Base-by-base conservation (phyloP, 2,888 invertebrate genomes). In the Eupithecia subfuscata region DNA sequence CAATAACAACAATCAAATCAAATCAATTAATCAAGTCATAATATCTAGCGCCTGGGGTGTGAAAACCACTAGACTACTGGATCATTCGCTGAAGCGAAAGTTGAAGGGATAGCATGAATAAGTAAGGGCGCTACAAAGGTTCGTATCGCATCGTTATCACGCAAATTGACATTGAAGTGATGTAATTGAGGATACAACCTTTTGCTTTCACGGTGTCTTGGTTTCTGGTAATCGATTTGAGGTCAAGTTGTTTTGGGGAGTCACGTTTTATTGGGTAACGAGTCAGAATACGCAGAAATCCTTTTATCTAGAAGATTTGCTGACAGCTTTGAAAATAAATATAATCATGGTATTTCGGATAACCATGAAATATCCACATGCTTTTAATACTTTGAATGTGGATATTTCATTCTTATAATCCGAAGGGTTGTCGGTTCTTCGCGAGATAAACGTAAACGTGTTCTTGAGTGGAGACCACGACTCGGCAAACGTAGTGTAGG, bases 81-180 rank as follows among this genome's bases (percentile, higher is more conserved):
- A 56, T 22, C 22, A 56, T 56, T 22, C 5, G 56, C 12, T 56
- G 56, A 48, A 56, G 52, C 25, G 43, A 43, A 52, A 43, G 69
- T 52, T 48, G 64, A 43, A 74, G n/a, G 64, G 25, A 56, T 56
- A 56, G 22, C 74, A 71, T 52, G 70, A 73, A 71, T 76, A 71
- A 73, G 73, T 68, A 68, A 70, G 56, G 74, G 63, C 65, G 56
- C 74, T 74, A 48, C 71, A 56, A 77, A 74, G 48, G 71, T 69
- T 69, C n/a, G 67, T 67, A 74, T 76, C 69, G 74, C 1, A 40
- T 40, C 40, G 8, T 69, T 74, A 71, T 71, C 74, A 71, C 71
- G 69, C 65, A 74, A 74, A 76, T 76, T 76, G 71, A 74, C 71
- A 65, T 40, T 71, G 76, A 74, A 74, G 64, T 64, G 69, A 67